phyloP scores from a whole-genome alignment of 2,113 vertebrate genomes.

The Tapirus terrestris region DNA sequence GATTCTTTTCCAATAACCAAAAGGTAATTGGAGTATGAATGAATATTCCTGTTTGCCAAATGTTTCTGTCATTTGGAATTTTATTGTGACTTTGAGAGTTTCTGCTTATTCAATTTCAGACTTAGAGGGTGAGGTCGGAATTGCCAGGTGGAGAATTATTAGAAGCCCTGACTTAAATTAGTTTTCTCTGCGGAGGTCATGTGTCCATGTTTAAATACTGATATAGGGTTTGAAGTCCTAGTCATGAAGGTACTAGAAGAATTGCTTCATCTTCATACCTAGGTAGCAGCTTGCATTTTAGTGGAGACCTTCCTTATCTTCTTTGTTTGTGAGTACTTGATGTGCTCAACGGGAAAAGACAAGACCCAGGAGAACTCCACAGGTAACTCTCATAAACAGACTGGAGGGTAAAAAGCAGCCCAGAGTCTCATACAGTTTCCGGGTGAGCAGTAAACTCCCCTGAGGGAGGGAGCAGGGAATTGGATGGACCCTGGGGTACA shows the following conservation, averaged over 20 bases:
- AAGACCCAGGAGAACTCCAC: not conserved
- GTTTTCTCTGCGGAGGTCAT: not conserved
- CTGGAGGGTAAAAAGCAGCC: not conserved
- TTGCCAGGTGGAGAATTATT: not conserved
- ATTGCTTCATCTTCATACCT: not conserved
- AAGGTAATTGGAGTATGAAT: not conserved
- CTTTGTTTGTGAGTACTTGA: not conserved
- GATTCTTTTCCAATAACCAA: not conserved
- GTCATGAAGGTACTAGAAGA: not conserved
- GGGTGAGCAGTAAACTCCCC: not conserved
- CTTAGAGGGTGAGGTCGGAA: not conserved
- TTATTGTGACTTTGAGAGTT: not conserved
- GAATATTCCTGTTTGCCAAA: not conserved
- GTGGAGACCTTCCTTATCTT: not conserved
- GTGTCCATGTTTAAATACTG: not conserved
- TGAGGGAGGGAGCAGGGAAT: not conserved
- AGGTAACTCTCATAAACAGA: not conserved
- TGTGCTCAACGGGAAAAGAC: not conserved
- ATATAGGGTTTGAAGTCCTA: not conserved
- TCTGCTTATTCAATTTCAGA: not conserved
- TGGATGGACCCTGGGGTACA: not conserved
- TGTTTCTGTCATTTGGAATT: not conserved
- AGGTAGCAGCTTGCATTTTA: not conserved
- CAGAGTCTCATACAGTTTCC: not conserved
- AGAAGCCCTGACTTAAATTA: not conserved